phyloP scores from a whole-genome alignment of 2,113 vertebrate species.

The Oreamnos americanus region DNA sequence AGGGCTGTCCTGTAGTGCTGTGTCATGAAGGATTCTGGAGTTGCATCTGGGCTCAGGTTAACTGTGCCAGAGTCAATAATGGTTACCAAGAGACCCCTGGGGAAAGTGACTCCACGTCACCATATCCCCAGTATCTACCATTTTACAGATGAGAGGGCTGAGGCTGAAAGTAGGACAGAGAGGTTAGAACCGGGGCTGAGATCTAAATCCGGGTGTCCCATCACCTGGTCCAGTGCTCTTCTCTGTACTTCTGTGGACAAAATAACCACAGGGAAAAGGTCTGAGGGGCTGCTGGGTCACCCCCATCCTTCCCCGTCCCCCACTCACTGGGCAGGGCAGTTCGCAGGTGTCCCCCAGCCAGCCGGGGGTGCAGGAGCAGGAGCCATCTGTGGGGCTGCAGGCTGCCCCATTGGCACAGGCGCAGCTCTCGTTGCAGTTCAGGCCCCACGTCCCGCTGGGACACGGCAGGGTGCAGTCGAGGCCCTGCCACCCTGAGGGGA shows the following conservation, averaged over 20 bases:
- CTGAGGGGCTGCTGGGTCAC: neutral
- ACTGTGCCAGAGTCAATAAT: neutral
- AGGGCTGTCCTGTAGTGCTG: neutral
- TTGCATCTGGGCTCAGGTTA: neutral
- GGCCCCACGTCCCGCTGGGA: slow-evolving; percentile 92
- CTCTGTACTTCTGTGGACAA: neutral
- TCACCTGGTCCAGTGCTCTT: neutral
- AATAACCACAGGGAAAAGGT: neutral
- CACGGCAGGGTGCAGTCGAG: slow-evolving; percentile 93
- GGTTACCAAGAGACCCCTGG: neutral
- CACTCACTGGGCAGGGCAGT: slow-evolving; percentile 91
- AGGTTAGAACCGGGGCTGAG: neutral
- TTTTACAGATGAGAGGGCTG: neutral
- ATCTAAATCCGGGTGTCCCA: neutral
- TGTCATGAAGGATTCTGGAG: neutral
- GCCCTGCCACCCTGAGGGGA: slow-evolving; percentile 92
- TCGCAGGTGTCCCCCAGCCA: slow-evolving; percentile 92
- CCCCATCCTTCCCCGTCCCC: rapidly evolving
- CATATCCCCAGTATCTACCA: neutral
- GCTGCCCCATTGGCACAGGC: slow-evolving; percentile 89
- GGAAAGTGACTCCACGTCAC: rapidly evolving
- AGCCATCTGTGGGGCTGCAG: slow-evolving; percentile 90
- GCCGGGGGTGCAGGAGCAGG: slow-evolving; percentile 91
- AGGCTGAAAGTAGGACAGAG: neutral
- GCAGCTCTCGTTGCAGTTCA: slow-evolving; percentile 92